Evolutionary conservation across 2,888 invertebrate genomes (phyloP).

Genomic region (Pemphredon lugubris): DNA sequence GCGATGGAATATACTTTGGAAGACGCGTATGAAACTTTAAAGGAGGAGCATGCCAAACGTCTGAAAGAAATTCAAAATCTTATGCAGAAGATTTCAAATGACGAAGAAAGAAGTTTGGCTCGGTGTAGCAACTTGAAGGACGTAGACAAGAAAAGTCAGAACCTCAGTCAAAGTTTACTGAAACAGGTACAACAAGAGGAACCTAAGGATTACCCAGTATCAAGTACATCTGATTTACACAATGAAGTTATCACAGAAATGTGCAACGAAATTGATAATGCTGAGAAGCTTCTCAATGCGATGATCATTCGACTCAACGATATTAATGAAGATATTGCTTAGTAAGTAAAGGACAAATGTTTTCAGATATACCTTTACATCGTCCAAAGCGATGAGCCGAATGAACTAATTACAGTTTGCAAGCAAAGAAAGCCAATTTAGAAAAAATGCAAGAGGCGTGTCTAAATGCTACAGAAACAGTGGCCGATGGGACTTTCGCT

Average conservation of each 20-base stretch:
- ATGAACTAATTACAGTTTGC: constrained; percentile 57
- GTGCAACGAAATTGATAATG: constrained; percentile 52
- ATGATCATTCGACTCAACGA: constrained; percentile 46
- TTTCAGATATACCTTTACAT: not conserved
- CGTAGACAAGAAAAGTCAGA: constrained; percentile 57
- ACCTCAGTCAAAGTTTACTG: constrained; percentile 53
- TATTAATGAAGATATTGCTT: constrained; percentile 55
- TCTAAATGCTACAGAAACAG: constrained; percentile 50
- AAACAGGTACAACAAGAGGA: constrained; percentile 52
- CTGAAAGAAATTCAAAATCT: constrained; percentile 63
- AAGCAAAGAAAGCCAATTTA: constrained; percentile 64
- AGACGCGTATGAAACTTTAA: constrained; percentile 67
- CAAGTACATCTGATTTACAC: constrained; percentile 65
- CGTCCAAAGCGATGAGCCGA: not conserved
- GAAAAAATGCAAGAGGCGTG: constrained; percentile 69
- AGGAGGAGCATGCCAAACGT: constrained; percentile 54
- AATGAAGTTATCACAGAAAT: constrained; percentile 59
- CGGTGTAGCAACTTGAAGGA: constrained; percentile 45
- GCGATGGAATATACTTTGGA: constrained; percentile 68
- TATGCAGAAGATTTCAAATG: constrained; percentile 54
- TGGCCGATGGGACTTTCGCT: constrained; percentile 50
- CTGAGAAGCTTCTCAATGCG: constrained; percentile 39
- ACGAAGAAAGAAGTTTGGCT: constrained; percentile 41
- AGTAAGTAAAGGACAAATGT: not conserved
- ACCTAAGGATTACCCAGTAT: constrained; percentile 64